A percentile compares a stretch with the other conserved stretches of the same genome.
These are phyloP conservation scores for Hypomesus transpacificus DNA, from an alignment of 2,113 vertebrate genomes.

Conservation along the genomic window DNA sequence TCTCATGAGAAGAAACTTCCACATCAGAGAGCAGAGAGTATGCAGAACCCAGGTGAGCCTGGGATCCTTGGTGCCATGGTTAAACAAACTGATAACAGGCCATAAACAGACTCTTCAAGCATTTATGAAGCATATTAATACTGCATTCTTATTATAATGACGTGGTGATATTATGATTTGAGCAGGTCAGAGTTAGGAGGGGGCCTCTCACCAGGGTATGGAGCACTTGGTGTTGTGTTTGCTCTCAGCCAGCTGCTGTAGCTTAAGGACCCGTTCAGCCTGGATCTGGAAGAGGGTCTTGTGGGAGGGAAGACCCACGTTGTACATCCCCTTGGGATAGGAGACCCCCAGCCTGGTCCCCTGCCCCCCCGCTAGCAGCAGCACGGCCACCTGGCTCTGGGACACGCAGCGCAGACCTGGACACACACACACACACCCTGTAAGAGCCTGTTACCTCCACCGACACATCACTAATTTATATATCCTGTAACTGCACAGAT, in stretches of 20 bases:
- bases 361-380: conserved; percentile 92
- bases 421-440: not conserved
- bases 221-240: conserved; percentile 72
- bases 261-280: conserved; percentile 87
- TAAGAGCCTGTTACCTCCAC: too few relatives aligned
- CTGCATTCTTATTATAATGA: not conserved
- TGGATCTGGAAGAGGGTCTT: conserved; percentile 99
- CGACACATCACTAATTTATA: too few relatives aligned
- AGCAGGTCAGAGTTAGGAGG: not conserved
- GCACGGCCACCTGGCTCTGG: conserved; percentile 82
- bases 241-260: conserved; percentile 83
- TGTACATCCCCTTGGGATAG: conserved; percentile 96
- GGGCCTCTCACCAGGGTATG: conserved; percentile 85
- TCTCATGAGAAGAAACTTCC: too few relatives aligned
- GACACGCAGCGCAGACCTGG: conserved; percentile 81
- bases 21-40: too few relatives aligned
- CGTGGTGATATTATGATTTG: not conserved
- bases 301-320: conserved; percentile 88
- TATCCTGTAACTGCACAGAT: too few relatives aligned
- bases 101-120: not conserved
- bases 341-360: conserved; percentile 90
- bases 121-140: not conserved
- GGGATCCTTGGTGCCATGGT: too few relatives aligned
- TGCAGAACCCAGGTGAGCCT: too few relatives aligned
- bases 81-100: too few relatives aligned